Evolutionary conservation across 2,797 vertebrate genomes (phyloP).

Genomic region (Molossus molossus): DNA sequence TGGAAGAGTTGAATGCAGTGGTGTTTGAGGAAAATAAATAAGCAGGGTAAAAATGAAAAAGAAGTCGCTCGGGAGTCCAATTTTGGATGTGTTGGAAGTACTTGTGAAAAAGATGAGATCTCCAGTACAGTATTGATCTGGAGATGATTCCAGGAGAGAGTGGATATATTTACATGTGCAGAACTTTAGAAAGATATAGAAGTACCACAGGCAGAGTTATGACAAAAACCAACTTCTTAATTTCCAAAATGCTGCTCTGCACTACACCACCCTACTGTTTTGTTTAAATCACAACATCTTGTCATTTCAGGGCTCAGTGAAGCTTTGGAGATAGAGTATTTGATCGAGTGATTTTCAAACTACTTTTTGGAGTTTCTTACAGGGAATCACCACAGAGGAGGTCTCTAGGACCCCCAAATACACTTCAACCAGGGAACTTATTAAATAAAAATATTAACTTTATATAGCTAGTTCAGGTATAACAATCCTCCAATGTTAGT

Average conservation of each 20-base stretch:
- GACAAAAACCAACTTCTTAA: neutral
- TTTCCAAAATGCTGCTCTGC: conserved; percentile 10
- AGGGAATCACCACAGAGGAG: neutral
- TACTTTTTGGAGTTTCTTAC: neutral
- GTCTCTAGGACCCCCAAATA: neutral
- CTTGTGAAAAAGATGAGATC: conserved; percentile 23
- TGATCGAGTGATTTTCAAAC: conserved; percentile 42
- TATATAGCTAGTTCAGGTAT: neutral
- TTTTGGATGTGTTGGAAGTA: conserved; percentile 36
- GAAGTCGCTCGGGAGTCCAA: neutral
- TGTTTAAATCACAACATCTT: neutral
- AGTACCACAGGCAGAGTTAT: neutral
- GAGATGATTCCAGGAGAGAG: conserved; percentile 5
- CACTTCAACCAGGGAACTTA: neutral
- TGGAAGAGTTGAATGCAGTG: neutral
- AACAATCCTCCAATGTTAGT: neutral
- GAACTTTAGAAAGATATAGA: neutral
- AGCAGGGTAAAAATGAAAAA: neutral
- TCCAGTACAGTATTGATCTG: neutral
- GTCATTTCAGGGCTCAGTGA: neutral
- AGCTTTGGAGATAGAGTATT: neutral
- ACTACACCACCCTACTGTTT: neutral
- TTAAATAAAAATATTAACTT: conserved; percentile 4
- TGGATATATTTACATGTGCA: neutral
- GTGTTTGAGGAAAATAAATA: neutral